Conservation (phyloP, 1,140 invertebrate species). For the Drosophila pruinosa region DNA sequence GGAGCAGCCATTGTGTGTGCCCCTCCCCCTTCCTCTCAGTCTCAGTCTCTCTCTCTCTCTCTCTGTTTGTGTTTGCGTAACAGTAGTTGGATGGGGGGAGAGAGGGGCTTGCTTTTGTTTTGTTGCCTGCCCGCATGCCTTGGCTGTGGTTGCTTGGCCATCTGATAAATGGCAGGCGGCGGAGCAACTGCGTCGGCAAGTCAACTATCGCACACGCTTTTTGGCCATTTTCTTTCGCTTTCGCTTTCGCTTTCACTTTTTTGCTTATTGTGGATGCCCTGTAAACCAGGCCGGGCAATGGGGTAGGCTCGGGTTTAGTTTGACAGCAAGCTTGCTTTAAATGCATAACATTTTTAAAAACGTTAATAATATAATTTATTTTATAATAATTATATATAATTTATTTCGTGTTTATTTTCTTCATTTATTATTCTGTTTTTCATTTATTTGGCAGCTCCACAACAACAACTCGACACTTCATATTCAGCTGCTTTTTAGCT, state of each 20-base stretch:
- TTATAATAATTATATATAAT: too few species aligned
- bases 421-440: too few species aligned
- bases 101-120: neutral
- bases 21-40: neutral
- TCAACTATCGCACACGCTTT: constrained; percentile 22
- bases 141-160: neutral
- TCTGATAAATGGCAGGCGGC: constrained; percentile 23
- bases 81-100: neutral
- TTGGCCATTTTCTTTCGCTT: neutral
- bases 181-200: constrained; percentile 17
- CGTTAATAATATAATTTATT: too few species aligned
- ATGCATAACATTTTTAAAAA: too few species aligned
- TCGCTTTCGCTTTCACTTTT: neutral
- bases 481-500: neutral
- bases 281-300: neutral
- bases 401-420: too few species aligned
- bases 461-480: too few species aligned
- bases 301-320: too few species aligned
- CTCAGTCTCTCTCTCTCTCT: neutral
- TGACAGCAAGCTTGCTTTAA: too few species aligned
- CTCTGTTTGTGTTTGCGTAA: neutral
- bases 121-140: neutral
- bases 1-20: neutral
- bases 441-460: too few species aligned
- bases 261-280: neutral